A percentile compares a stretch with the other conserved stretches of the same genome.
Conservation (phyloP, 2,888 invertebrate genomes). For the Philonicus albiceps region DNA sequence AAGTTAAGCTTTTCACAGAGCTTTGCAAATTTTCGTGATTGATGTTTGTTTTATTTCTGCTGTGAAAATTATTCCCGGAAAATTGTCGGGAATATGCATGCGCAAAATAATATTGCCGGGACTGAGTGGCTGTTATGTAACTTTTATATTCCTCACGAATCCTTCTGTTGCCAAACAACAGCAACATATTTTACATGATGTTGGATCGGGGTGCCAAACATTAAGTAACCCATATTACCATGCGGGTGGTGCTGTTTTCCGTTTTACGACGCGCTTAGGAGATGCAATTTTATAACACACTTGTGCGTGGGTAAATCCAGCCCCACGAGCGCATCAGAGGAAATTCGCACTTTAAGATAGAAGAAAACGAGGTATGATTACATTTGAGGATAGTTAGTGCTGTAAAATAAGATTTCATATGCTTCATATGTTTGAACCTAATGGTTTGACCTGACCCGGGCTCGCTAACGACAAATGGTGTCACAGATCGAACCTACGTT, state of each 20-base stretch:
- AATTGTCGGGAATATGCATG: not conserved
- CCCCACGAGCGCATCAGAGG: not conserved
- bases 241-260: not conserved
- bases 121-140: not conserved
- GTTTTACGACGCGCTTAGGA: not conserved
- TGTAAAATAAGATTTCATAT: no score
- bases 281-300: not conserved
- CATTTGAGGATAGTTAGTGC: no score
- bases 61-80: not conserved
- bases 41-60: not conserved
- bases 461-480: no score
- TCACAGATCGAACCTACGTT: no score
- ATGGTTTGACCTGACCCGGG: no score
- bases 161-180: not conserved
- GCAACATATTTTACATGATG: not conserved
- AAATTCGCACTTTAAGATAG: not conserved
- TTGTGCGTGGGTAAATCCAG: not conserved
- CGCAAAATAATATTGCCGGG: not conserved
- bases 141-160: not conserved
- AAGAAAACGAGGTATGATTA: no score
- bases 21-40: not conserved
- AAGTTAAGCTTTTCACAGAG: not conserved
- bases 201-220: not conserved
- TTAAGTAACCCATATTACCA: not conserved
- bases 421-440: no score